Base-by-base conservation (phyloP, 2,797 vertebrate genomes). In the Dallia pectoralis region DNA sequence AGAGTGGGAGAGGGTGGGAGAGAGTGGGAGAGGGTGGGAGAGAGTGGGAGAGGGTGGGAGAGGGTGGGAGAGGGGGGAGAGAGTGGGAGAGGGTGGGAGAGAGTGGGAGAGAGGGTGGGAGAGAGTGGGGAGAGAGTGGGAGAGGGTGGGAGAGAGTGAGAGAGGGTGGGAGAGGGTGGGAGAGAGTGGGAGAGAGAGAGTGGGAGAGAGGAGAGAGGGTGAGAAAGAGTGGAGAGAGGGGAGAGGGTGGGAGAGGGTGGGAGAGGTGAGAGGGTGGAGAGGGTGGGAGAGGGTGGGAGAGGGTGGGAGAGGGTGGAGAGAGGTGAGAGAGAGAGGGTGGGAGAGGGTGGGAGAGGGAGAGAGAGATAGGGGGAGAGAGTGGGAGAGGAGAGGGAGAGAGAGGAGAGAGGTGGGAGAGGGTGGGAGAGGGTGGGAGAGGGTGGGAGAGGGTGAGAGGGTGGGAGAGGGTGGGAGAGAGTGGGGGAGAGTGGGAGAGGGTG, bases 321-420 rank as follows among this genome's bases (percentile, higher is more conserved):
- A n/a, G n/a, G n/a, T n/a, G 67, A 56, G 11, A 12, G 61, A 71
- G 36, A 19, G 16, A 48, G 30, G 22, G 8, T 22, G 71, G 67
- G 71, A 76, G 47, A 72, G 64, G 56, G 49, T 64, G 76, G 7
- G 63, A 69, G 67, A 78, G 62, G 53, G 77, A 75, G 74, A 27
- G 4, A 75, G 59, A 65, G 61, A 56, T 33, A 27, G 48, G 66
- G 66, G 53, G 30, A 51, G 30, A 16, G 19, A 11, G 63, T 68
- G 61, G 48, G 66, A 62, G 79, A 77, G 82, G 83, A 88, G 75
- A 51, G 62, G 79, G 69, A 70, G 67, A 65, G 29, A 22, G 29
- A 29, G 71, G 18, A 75, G 76, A 74, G 74, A 75, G 33, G 69
- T 44, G 9, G 44, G 22, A 66, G 66, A 25, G 25, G 71, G 72